phyloP scores from a whole-genome alignment of 2,888 invertebrate species.

The Meteorus colon region DNA sequence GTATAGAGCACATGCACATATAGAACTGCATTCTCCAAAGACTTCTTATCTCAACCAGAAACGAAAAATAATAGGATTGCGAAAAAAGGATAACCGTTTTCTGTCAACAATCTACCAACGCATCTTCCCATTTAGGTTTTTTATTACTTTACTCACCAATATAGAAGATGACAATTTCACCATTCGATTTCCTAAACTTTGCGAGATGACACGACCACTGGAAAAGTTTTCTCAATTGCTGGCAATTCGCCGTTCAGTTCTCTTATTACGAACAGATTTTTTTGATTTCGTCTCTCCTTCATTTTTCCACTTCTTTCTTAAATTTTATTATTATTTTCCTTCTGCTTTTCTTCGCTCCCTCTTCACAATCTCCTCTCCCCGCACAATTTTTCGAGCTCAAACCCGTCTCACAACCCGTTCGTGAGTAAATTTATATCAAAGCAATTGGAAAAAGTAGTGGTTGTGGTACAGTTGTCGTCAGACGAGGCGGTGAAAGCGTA shows the following conservation, averaged over 20 bases:
- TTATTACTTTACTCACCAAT: conserved; percentile 45
- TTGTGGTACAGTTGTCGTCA: not conserved
- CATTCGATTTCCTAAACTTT: conserved; percentile 52
- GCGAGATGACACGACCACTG: conserved; percentile 25
- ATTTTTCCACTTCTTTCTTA: not conserved
- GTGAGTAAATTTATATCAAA: conserved; percentile 17
- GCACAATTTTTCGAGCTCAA: not conserved
- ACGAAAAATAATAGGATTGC: conserved; percentile 20
- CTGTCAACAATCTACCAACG: conserved; percentile 33
- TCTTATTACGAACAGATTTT: conserved; percentile 34
- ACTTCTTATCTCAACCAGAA: conserved; percentile 48
- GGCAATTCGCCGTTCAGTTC: conserved; percentile 14
- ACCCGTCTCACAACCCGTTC: not conserved
- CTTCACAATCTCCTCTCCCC: conserved; percentile 20
- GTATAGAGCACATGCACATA: not conserved
- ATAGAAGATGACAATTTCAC: conserved; percentile 52
- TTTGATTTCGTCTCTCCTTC: conserved; percentile 26
- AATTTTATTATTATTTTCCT: not conserved
- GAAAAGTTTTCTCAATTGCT: conserved; percentile 26
- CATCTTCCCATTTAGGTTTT: conserved; percentile 33
- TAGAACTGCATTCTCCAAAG: conserved; percentile 51
- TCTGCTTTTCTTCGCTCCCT: not conserved
- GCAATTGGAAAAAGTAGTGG: not conserved
- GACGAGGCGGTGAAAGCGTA: not conserved
- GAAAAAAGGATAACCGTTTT: conserved; percentile 40